Conservation (phyloP, 2,888 invertebrate genomes). For the Oscheius sp. region DNA sequence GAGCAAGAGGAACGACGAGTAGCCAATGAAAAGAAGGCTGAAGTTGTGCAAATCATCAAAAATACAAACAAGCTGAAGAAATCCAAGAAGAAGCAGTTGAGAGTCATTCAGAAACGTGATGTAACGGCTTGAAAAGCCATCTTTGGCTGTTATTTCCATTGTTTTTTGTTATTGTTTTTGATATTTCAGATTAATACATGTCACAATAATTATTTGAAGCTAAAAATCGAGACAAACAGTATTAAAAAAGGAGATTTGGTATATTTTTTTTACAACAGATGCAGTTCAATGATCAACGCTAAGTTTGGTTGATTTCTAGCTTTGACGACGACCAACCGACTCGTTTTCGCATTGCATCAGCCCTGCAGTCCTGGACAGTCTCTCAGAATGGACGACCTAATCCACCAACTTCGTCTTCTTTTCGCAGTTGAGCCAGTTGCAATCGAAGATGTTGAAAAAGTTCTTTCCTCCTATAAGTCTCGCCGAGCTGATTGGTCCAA, state of each 20-base stretch:
- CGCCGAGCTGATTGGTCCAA: slow-evolving; percentile 89
- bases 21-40: slow-evolving; percentile 63
- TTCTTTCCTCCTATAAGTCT: slow-evolving; percentile 84
- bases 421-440: slow-evolving; percentile 80
- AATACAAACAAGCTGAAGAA: slow-evolving; percentile 65
- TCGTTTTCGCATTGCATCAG: neutral
- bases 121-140: too few species aligned
- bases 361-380: neutral
- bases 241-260: too few species aligned
- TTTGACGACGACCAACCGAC: too few species aligned
- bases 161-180: too few species aligned
- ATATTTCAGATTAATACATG: too few species aligned
- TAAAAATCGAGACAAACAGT: too few species aligned
- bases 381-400: slow-evolving; percentile 48
- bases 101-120: slow-evolving; percentile 64
- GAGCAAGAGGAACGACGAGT: slow-evolving; percentile 63
- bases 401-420: slow-evolving; percentile 40
- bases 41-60: slow-evolving; percentile 65
- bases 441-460: slow-evolving; percentile 83
- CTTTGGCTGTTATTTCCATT: too few species aligned
- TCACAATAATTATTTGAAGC: too few species aligned
- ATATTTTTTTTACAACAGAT: too few species aligned
- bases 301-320: too few species aligned
- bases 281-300: too few species aligned
- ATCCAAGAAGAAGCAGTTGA: slow-evolving; percentile 64